phyloP scores from a whole-genome alignment of 2,888 invertebrate species.

The Hipparchia semele region DNA sequence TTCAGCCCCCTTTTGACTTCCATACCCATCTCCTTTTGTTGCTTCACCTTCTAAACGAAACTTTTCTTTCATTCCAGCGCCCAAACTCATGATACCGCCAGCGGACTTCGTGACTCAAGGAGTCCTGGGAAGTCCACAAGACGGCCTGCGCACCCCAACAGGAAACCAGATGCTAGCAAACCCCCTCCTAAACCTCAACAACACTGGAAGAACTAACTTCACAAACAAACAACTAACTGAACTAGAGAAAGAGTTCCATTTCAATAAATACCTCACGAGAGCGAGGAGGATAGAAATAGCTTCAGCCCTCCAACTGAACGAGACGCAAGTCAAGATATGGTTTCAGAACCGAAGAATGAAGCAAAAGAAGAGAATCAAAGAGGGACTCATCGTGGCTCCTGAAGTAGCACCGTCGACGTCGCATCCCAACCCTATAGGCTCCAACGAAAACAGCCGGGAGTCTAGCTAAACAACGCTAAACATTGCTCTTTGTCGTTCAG shows the following conservation, averaged over 20 bases:
- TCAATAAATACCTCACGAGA: conserved; percentile 98
- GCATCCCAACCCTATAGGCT: conserved; percentile 72
- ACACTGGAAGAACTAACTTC: conserved; percentile 98
- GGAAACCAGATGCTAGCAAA: conserved; percentile 75
- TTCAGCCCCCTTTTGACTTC: too few relatives aligned
- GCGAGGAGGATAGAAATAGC: conserved; percentile 99
- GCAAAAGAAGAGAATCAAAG: conserved; percentile 98
- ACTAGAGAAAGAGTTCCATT: conserved; percentile 99
- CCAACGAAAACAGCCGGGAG: conserved; percentile 89
- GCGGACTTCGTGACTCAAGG: conserved; percentile 77
- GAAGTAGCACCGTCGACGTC: conserved; percentile 77
- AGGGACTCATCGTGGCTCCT: conserved; percentile 87
- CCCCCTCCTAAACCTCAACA: conserved; percentile 84
- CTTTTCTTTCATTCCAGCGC: conserved; percentile 67
- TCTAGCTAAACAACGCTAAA: conserved; percentile 75
- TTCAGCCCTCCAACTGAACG: conserved; percentile 96
- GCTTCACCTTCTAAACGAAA: neutral
- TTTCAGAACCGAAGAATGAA: conserved; percentile 99
- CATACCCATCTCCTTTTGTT: too few relatives aligned
- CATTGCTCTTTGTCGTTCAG: neutral
- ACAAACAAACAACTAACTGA: conserved; percentile 99
- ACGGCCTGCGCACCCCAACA: conserved; percentile 75
- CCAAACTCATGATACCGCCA: conserved; percentile 85
- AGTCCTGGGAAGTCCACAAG: conserved; percentile 76
- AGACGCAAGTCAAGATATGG: conserved; percentile 99